These are phyloP conservation scores for Dermolepida albohirtum DNA, from an alignment of 2,888 invertebrate genomes.

Conservation along the genomic window DNA sequence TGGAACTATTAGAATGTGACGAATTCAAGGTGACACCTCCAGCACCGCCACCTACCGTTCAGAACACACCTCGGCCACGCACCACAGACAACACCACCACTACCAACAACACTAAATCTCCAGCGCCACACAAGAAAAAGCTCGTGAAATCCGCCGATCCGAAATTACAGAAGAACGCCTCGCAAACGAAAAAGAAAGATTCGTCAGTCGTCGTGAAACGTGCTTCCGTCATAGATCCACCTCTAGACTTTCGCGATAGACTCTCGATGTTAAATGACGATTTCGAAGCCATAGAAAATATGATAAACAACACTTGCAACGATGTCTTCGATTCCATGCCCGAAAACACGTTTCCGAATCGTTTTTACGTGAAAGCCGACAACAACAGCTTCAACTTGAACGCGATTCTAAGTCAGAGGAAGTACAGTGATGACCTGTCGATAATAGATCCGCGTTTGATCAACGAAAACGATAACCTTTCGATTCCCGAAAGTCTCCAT, in stretches of 20 bases:
- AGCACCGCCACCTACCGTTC: conserved; percentile 48
- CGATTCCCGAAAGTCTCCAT: conserved; percentile 65
- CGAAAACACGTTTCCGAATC: conserved; percentile 1
- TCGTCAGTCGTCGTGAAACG: conserved; percentile 53
- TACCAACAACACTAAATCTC: conserved; percentile 43
- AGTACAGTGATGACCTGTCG: conserved; percentile 58
- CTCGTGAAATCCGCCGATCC: conserved; percentile 45
- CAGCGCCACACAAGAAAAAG: conserved; percentile 41
- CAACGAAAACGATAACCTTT: conserved; percentile 78
- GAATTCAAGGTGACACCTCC: conserved; percentile 64
- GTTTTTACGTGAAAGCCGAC: conserved; percentile 26
- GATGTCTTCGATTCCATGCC: background rate
- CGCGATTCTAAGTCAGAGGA: conserved; percentile 49
- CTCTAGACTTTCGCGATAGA: conserved; percentile 63
- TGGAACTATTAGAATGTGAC: conserved; percentile 80
- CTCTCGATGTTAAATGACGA: conserved; percentile 54
- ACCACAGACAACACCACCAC: conserved; percentile 56
- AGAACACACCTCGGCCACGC: conserved; percentile 61
- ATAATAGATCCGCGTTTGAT: conserved; percentile 73
- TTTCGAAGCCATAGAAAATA: conserved; percentile 62
- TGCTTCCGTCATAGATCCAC: conserved; percentile 64
- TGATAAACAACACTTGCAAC: conserved; percentile 56
- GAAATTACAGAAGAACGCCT: conserved; percentile 24
- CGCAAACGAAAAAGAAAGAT: conserved; percentile 43
- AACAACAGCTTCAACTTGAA: conserved; percentile 46